Evolutionary conservation across 2,113 vertebrate species (phyloP).

Genomic region (Apaloderma vittatum): DNA sequence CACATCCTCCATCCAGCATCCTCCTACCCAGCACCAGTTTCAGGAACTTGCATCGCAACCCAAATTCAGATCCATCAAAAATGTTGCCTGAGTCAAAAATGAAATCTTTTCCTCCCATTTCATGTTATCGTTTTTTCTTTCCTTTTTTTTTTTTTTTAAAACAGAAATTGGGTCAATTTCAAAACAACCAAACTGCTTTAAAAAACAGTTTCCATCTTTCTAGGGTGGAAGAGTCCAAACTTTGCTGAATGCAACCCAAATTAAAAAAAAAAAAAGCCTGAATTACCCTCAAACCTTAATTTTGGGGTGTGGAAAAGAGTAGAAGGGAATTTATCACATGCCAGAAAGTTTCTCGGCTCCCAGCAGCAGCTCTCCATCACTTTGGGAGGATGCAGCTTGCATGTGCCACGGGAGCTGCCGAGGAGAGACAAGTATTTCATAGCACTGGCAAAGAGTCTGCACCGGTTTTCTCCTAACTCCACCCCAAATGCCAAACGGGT

Average conservation of each 20-base stretch:
- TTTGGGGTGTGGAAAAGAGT: not conserved
- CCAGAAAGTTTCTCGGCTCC: slow-evolving; percentile 52
- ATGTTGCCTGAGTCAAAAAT: not conserved
- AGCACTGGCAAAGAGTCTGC: not conserved
- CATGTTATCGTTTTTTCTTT: not conserved
- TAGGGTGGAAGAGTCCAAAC: not conserved
- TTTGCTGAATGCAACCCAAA: not conserved
- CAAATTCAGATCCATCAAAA: not conserved
- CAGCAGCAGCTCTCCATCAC: slow-evolving; percentile 49
- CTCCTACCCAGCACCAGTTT: not conserved
- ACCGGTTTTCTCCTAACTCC: slow-evolving; percentile 41
- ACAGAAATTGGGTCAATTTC: not conserved
- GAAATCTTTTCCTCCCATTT: not conserved
- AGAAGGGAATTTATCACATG: slow-evolving; percentile 48
- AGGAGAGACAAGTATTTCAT: not conserved
- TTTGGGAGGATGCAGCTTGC: slow-evolving; percentile 10
- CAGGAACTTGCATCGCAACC: not conserved
- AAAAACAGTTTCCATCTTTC: not conserved
- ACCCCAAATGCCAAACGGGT: slow-evolving; percentile 18
- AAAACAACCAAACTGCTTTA: not conserved
- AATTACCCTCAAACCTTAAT: not conserved
- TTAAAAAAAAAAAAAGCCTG: not conserved
- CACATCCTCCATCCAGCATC: not conserved
- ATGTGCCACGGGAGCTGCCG: not conserved
- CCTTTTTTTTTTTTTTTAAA: not conserved